A percentile compares a stretch with the other conserved stretches of the same genome.
These are phyloP conservation scores for Heliothis virescens DNA, from an alignment of 1,140 invertebrate species.

Conservation along the genomic window DNA sequence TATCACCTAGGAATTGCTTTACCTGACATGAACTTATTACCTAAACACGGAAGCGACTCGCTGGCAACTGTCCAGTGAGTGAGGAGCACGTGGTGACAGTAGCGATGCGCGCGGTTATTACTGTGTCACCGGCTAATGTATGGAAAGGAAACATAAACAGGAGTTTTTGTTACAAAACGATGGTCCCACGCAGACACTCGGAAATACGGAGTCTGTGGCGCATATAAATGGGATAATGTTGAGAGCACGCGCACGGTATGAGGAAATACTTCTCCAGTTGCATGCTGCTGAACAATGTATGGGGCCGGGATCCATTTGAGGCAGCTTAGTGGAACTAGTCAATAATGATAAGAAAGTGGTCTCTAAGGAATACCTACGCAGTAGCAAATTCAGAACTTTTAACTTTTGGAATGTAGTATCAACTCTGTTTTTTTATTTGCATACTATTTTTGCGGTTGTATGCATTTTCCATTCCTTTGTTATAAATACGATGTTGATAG, in stretches of 20 bases:
- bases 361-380: no score
- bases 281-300: background rate
- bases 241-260: background rate
- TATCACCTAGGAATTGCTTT: no score
- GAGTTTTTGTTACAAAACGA: slow-evolving; percentile 35
- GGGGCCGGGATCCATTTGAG: background rate
- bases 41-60: no score
- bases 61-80: background rate
- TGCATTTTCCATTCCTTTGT: no score
- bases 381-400: no score
- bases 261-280: slow-evolving; percentile 27
- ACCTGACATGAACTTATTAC: no score
- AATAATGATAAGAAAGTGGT: no score
- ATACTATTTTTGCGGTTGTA: no score
- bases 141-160: slow-evolving; percentile 31
- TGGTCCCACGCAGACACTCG: slow-evolving; percentile 38
- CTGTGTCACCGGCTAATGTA: slow-evolving; percentile 11
- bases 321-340: no score
- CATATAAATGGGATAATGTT: slow-evolving; percentile 28
- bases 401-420: no score
- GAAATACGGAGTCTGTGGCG: slow-evolving; percentile 38
- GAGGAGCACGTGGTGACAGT: background rate
- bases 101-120: background rate
- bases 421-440: no score
- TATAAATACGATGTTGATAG: no score